Evolutionary conservation across 2,113 vertebrate species (phyloP), one percentile per base, ranked within the genome.

Genomic region (Origma solitaria): DNA sequence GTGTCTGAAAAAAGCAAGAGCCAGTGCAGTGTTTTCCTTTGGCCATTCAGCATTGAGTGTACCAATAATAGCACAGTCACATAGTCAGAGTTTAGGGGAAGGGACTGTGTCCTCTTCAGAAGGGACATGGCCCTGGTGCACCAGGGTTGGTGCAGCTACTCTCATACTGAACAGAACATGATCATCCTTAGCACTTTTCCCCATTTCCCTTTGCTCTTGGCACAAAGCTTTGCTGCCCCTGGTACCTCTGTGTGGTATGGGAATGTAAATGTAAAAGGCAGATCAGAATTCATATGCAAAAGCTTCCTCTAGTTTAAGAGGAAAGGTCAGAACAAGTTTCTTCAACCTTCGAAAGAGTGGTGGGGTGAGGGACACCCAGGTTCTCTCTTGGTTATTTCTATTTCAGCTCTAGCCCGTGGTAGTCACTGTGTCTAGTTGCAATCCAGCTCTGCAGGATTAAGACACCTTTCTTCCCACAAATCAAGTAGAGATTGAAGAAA

Each of bases 31-130:
- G 68, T 66, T 95, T 82, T 89, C 81, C 87, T 86, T 82, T 79
- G 81, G 80, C 92, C 88, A 62, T 91, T 86, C 86, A 72, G 84
- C 71, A 35, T 1, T 33, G 37, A 45, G 11, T 13, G 35, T 61
- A 42, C 89, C 82, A 87, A 69, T 87, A 91, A 91, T 40, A 94
- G 65, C 73, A 76, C 54, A 62, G 93, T 85, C 91, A 87, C 53
- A 28, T 2, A 44, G 42, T 14, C 75, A 40, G 77, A 49, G 35
- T 53, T 85, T 56, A 82, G 91, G 66, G 73, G 75, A 84, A 82
- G 45, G 70, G 49, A 85, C 81, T 15, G 15, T 73, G 69, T 91
- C 65, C 85, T 91, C 77, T 81, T 89, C 40, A 17, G 11, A 37
- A 58, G 50, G 50, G 35, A 58, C 3, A 0, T 53, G 64, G 35